Evolutionary conservation across 1,140 invertebrate genomes (phyloP).

Genomic region (Carcinoscorpius rotundicauda): DNA sequence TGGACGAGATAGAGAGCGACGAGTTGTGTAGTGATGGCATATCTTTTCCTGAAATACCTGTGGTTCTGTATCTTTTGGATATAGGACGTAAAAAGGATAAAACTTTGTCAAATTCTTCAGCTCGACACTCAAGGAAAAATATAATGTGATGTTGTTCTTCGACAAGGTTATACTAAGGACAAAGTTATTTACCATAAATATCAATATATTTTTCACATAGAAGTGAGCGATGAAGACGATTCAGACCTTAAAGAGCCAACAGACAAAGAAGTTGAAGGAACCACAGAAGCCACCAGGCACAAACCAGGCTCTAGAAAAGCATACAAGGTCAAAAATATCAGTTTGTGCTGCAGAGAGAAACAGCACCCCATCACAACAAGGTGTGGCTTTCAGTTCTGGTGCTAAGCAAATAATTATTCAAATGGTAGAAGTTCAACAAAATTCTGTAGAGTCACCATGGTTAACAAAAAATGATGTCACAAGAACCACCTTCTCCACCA

Average conservation of each 20-base stretch:
- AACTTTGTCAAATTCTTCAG: constrained; percentile 65
- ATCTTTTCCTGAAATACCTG: constrained; percentile 93
- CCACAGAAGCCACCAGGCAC: constrained; percentile 61
- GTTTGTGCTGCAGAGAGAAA: constrained; percentile 77
- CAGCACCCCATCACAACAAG: constrained; percentile 90
- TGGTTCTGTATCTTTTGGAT: constrained; percentile 89
- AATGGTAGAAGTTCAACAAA: constrained; percentile 86
- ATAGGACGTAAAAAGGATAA: constrained; percentile 49
- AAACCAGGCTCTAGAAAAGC: constrained; percentile 57
- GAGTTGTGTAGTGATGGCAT: constrained; percentile 76
- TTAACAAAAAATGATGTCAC: constrained; percentile 66
- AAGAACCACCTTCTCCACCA: constrained; percentile 93
- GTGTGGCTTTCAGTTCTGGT: constrained; percentile 86
- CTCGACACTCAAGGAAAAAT: constrained; percentile 85
- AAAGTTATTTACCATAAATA: constrained; percentile 92
- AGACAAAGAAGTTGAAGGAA: constrained; percentile 46
- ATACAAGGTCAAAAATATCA: constrained; percentile 76
- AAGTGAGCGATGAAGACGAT: constrained; percentile 82
- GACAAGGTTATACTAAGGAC: constrained; percentile 88
- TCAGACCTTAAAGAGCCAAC: constrained; percentile 69
- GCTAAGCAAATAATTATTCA: constrained; percentile 94
- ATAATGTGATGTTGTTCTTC: constrained; percentile 90
- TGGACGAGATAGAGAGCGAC: constrained; percentile 57
- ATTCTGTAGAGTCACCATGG: constrained; percentile 96
- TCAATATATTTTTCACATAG: constrained; percentile 77